Evolutionary conservation across 2,113 vertebrate species (phyloP), one percentile per base, ranked within the genome.

Genomic region (Rhadina sibilatrix): DNA sequence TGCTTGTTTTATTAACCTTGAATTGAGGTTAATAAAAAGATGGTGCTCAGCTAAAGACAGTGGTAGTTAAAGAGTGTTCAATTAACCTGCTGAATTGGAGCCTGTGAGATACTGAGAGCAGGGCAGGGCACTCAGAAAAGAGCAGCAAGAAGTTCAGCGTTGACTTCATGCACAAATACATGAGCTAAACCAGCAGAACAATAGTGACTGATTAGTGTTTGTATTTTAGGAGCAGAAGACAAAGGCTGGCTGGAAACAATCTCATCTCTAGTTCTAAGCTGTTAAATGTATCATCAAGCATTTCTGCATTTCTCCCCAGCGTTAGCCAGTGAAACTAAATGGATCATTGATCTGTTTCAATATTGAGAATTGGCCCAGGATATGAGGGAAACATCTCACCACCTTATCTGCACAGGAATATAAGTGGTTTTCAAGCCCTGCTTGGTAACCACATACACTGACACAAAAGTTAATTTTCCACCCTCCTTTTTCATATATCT

Each of bases 371-470:
- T 63, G 84, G 75, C 46, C 84, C 50, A 35, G 89, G 46, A 76
- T 69, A 42, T 66, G 78, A 81, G 78, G 80, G 81, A 64, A 91
- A 94, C 91, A 91, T 74, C 89, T 91, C 89, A 69, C 69, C 93
- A 89, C 57, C 84, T 96, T 83, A 57, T 91, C 94, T 94, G 90
- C 84, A 74, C 89, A 69, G 87, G 93, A 61, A 69, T 47, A 2
- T 66, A 91, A 91, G 54, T 63, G 95, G 93, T 93, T 97, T 95
- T 96, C 96, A 95, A 91, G 93, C 95, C 94, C 70, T 90, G 75
- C 50, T 95, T 96, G 93, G 87, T 94, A 95, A 96, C 87, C 90
- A 89, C 65, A 92, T 75, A 96, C 93, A 94, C 79, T 78, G 80
- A 95, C 60, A 78, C 89, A 89, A 94, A 96, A 89, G 90, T 88